phyloP scores from a whole-genome alignment of 1,140 invertebrate species.

The Camponotus pennsylvanicus region DNA sequence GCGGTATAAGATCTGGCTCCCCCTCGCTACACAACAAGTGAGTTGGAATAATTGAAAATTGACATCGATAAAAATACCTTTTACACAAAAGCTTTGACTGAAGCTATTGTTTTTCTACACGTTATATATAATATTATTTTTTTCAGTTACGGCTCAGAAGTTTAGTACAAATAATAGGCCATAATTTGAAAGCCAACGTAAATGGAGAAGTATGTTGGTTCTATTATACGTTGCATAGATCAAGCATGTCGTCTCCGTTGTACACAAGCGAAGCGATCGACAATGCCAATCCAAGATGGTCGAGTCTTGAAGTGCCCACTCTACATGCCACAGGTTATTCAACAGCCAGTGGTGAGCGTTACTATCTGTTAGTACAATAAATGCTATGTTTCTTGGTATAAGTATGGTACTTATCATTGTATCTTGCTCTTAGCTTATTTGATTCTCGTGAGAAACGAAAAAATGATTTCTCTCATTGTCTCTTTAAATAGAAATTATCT shows the following conservation, averaged over 20 bases:
- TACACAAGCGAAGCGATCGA: slow-evolving; percentile 94
- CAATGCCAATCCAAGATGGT: slow-evolving; percentile 92
- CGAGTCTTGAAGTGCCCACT: slow-evolving; percentile 85
- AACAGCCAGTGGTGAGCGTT: slow-evolving; percentile 82
- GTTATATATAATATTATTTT: not conserved
- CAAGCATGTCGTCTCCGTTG: slow-evolving; percentile 93
- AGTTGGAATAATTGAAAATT: slow-evolving; percentile 24
- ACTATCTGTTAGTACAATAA: slow-evolving; percentile 64
- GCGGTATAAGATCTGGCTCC: slow-evolving; percentile 84
- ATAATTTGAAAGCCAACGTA: slow-evolving; percentile 86
- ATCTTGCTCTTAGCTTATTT: not conserved
- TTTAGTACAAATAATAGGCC: slow-evolving; percentile 90
- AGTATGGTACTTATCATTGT: not conserved
- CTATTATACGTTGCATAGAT: slow-evolving; percentile 93
- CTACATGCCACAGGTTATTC: slow-evolving; percentile 84
- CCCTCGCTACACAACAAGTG: slow-evolving; percentile 84
- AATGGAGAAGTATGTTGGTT: slow-evolving; percentile 86
- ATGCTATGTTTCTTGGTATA: slow-evolving; percentile 6
- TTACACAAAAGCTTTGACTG: not conserved
- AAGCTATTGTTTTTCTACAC: not conserved
- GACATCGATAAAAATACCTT: not conserved
- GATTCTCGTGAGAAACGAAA: not conserved
- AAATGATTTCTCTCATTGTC: not conserved
- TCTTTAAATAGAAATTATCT: slow-evolving; percentile 85
- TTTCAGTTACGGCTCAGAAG: slow-evolving; percentile 90